These are phyloP conservation scores for Conger conger DNA, from an alignment of 2,113 vertebrate genomes.

Conservation along the genomic window DNA sequence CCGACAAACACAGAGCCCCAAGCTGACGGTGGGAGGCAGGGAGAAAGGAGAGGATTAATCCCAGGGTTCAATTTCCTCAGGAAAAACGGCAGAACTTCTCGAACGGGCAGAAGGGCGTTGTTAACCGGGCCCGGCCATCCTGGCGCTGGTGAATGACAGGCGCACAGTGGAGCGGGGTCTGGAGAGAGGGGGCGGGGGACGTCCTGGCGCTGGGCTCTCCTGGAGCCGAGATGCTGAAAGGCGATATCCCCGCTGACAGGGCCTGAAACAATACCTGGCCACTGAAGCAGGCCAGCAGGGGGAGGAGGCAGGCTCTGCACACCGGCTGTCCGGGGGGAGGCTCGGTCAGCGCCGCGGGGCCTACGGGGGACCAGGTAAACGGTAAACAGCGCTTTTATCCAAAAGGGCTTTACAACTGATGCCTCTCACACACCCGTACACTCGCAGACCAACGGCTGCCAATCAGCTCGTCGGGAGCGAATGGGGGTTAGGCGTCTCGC, in stretches of 20 bases:
- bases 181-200: not conserved
- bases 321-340: not conserved
- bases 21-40: too few relatives aligned
- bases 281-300: not conserved
- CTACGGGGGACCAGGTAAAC: not conserved
- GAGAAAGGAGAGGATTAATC: not conserved
- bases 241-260: not conserved
- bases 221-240: slow-evolving; percentile 16
- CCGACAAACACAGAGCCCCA: not conserved
- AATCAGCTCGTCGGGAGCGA: too few relatives aligned
- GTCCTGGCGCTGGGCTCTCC: not conserved
- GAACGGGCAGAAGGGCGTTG: not conserved
- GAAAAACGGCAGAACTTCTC: not conserved
- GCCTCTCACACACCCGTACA: too few relatives aligned
- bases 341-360: not conserved
- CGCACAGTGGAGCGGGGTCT: not conserved
- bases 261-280: slow-evolving; percentile 16
- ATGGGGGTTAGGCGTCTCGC: too few relatives aligned
- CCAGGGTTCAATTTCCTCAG: not conserved
- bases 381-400: not conserved
- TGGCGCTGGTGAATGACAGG: not conserved
- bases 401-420: too few relatives aligned
- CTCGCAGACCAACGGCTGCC: not conserved
- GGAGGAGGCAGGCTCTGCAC: slow-evolving; percentile 1
- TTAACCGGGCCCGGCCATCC: not conserved